Conservation (phyloP, 2,113 vertebrate genomes). For the Cervus canadensis region DNA sequence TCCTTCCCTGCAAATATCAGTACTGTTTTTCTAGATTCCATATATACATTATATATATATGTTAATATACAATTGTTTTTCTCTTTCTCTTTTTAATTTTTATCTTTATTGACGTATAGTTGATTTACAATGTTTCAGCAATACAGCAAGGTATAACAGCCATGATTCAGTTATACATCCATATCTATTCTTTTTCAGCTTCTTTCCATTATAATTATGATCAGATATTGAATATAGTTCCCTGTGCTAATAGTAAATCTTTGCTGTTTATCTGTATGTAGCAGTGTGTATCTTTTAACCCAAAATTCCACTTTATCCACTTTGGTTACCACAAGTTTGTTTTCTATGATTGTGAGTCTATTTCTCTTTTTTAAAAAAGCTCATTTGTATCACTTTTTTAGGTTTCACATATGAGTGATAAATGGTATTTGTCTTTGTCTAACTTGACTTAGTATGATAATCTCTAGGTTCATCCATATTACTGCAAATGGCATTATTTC, state of each 20-base stretch:
- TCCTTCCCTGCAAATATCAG: not conserved
- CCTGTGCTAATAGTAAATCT: not conserved
- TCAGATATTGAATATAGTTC: not conserved
- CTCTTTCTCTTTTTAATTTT: not conserved
- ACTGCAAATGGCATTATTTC: not conserved
- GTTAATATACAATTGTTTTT: not conserved
- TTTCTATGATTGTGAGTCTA: not conserved
- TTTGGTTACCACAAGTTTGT: not conserved
- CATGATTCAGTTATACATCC: not conserved
- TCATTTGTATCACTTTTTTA: not conserved
- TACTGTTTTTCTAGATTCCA: not conserved
- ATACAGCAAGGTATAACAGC: not conserved
- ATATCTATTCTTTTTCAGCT: not conserved
- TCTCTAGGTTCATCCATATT: not conserved
- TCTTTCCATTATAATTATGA: not conserved
- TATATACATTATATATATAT: not conserved
- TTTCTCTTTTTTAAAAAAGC: not conserved
- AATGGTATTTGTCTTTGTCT: not conserved
- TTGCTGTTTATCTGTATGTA: not conserved
- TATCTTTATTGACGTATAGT: not conserved
- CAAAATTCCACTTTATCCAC: not conserved
- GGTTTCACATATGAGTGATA: not conserved
- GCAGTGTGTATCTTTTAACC: not conserved
- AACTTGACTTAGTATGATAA: not conserved
- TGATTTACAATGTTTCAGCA: not conserved